Evolutionary conservation across 2,888 invertebrate species (phyloP), one percentile per base, ranked within the genome.

Genomic region (Adelphocoris suturalis): DNA sequence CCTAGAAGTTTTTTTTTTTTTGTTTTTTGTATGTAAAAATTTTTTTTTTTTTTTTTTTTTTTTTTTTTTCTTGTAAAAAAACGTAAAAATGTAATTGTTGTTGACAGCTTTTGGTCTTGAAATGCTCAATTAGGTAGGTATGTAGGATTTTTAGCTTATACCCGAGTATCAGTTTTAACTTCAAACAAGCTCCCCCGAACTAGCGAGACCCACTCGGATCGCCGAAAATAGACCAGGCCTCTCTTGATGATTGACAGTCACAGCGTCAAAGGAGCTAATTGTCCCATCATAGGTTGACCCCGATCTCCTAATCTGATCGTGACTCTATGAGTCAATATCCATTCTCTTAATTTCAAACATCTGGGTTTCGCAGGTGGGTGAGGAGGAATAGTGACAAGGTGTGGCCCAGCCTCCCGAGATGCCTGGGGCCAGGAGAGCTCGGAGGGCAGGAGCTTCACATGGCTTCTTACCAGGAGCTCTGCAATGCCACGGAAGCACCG

Each of bases 401-500:
- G 85, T 96, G 96, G 96, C 96, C 96, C 92, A 95, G 95, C 80
- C 95, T 95, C 9, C 96, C 96, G 0, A 95, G 95, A 0, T 97
- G 97, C 92, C 94, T 96, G 61, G 96, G 96, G 0, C 97, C 97
- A 0, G 96, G 96, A 92, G 95, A 95, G 91, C 93, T 97, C 11
- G 96, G 96, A 80, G 97, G 97, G 0, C 95, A 95, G 91, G 94
- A 95, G 57, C 93, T 97, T 61, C 95, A 95, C 92, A 95, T 95
- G 90, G 94, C 97, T 92, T 95, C 95, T 90, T 96, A 96, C 92
- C 95, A 96, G 46, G 96, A 96, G 91, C 94, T 97, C 0, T 97
- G 97, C 92, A 78, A 89, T 52, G 68, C 80, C 13, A 76, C 75
- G 28, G 84, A 89, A 23, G 96, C 57, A 12, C 23, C 52, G 2